phyloP scores from a whole-genome alignment of 2,888 invertebrate species.

The Archaeoteleia sp. region DNA sequence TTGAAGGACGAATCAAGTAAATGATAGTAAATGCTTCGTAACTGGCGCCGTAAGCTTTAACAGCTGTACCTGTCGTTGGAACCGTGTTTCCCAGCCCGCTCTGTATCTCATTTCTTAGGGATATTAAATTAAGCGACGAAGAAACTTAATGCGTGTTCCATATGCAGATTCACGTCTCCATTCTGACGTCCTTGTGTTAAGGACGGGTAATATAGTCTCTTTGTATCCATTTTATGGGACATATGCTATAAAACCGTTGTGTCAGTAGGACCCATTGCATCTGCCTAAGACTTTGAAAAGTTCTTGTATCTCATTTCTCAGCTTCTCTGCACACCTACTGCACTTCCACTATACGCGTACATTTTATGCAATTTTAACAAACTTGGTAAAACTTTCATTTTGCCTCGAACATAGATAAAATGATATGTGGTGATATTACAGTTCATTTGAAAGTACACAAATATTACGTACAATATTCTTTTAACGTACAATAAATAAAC shows the following conservation, averaged over 20 bases:
- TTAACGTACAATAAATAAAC: too few relatives aligned
- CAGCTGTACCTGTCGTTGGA: conserved; percentile 48
- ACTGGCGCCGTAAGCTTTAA: conserved; percentile 45
- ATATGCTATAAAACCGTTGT: conserved; percentile 65
- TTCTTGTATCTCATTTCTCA: conserved; percentile 34
- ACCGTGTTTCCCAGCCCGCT: conserved; percentile 23
- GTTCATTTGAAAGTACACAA: too few relatives aligned
- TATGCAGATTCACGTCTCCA: conserved; percentile 72
- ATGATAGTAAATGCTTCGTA: conserved; percentile 32
- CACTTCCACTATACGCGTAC: conserved; percentile 16
- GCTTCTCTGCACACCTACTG: conserved; percentile 19
- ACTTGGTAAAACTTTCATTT: conserved; percentile 32
- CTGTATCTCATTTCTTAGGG: conserved; percentile 48
- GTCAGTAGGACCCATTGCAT: conserved; percentile 38
- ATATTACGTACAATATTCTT: too few relatives aligned
- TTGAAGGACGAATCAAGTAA: conserved; percentile 48
- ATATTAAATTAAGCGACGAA: conserved; percentile 72
- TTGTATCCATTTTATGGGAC: conserved; percentile 71
- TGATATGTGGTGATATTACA: background rate
- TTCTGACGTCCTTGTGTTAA: conserved; percentile 55
- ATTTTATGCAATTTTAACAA: conserved; percentile 43
- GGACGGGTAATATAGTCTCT: conserved; percentile 67
- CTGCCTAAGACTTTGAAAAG: conserved; percentile 26
- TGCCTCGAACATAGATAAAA: conserved; percentile 7
- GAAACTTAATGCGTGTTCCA: conserved; percentile 72